phyloP scores from a whole-genome alignment of 2,113 vertebrate species.

The Xerus inauris region DNA sequence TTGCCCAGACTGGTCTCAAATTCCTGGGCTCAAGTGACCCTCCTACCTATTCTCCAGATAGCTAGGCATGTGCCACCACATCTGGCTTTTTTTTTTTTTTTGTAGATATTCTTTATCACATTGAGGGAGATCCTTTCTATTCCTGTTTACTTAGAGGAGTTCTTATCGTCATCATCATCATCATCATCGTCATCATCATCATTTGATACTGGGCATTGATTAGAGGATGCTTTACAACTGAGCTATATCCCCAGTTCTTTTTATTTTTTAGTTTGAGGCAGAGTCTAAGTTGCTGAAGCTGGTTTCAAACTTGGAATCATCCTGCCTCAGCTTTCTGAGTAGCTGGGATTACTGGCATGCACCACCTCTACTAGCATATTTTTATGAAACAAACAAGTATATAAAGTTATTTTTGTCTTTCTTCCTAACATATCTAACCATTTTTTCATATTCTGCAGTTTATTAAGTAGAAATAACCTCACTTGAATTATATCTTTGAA shows the following conservation, averaged over 20 bases:
- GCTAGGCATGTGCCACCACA: neutral
- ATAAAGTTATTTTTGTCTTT: neutral
- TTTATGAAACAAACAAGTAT: neutral
- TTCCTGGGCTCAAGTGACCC: neutral
- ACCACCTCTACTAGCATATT: too few species aligned
- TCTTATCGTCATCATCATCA: too few species aligned
- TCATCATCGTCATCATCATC: too few species aligned
- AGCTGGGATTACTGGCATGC: too few species aligned
- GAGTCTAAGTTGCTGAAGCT: too few species aligned
- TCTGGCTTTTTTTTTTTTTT: neutral
- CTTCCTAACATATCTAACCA: neutral
- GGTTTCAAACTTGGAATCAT: too few species aligned
- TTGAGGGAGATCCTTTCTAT: neutral
- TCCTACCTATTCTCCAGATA: neutral
- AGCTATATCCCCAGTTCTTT: too few species aligned
- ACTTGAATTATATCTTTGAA: neutral
- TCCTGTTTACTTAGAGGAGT: neutral
- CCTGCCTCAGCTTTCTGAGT: too few species aligned
- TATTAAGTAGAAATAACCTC: neutral
- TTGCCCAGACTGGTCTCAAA: neutral
- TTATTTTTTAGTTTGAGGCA: too few species aligned
- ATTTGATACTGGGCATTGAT: too few species aligned
- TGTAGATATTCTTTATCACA: neutral
- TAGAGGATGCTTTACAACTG: too few species aligned
- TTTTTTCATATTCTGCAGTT: neutral